These are phyloP conservation scores for Procapra przewalskii DNA, from an alignment of 2,113 vertebrate genomes.

Conservation along the genomic window DNA sequence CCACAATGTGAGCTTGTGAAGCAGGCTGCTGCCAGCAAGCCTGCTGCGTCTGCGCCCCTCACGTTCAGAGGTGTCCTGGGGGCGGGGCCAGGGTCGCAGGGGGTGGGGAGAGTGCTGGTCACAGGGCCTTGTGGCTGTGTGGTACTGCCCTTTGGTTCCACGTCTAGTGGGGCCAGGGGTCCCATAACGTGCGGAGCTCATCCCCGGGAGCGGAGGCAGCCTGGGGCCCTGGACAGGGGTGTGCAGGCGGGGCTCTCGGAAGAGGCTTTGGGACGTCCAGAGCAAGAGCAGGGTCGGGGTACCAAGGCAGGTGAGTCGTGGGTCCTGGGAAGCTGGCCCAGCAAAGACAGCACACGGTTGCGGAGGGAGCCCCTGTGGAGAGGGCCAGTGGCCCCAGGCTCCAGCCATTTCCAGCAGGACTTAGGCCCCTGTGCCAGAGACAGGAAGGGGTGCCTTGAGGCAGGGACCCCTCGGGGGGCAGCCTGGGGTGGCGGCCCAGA, in stretches of 20 bases:
- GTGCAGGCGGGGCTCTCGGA: neutral
- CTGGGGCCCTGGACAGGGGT: neutral
- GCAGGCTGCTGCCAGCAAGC: neutral
- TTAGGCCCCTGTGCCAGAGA: neutral
- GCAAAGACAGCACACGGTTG: too few relatives aligned
- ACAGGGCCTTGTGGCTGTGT: neutral
- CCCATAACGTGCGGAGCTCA: fast-evolving
- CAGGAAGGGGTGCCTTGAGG: neutral
- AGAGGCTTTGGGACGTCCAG: neutral
- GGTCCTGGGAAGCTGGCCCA: neutral
- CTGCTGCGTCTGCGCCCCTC: fast-evolving
- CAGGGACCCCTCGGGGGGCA: fast-evolving
- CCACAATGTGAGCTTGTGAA: neutral
- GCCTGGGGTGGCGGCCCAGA: neutral
- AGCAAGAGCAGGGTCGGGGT: too few relatives aligned
- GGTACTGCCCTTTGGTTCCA: neutral
- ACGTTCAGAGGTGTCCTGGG: neutral
- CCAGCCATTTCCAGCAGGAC: neutral
- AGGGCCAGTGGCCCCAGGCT: fast-evolving
- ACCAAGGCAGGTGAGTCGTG: fast-evolving
- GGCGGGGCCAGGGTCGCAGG: fast-evolving
- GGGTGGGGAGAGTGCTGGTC: neutral
- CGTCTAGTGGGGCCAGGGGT: too few relatives aligned
- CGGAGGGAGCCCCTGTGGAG: neutral
- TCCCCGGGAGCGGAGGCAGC: neutral